phyloP scores from a whole-genome alignment of 2,888 invertebrate genomes.

The Drosophila infuscata region DNA sequence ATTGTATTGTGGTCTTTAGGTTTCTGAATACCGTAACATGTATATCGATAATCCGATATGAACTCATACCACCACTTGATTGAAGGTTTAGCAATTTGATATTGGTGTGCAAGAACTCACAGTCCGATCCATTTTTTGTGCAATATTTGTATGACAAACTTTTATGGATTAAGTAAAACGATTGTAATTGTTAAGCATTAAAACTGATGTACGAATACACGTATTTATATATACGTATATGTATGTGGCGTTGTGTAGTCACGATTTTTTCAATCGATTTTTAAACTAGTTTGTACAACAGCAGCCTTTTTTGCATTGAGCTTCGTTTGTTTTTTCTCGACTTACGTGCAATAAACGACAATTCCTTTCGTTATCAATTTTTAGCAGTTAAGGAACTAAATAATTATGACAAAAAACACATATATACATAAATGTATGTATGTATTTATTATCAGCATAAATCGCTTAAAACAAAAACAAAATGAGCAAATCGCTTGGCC shows the following conservation, averaged over 20 bases:
- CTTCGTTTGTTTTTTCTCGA: slow-evolving; percentile 69
- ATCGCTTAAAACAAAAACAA: slow-evolving; percentile 39
- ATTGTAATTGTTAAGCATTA: slow-evolving; percentile 60
- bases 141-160: slow-evolving; percentile 82
- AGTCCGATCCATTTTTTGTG: slow-evolving; percentile 82
- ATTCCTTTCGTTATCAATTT: slow-evolving; percentile 70
- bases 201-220: slow-evolving; percentile 40
- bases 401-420: slow-evolving; percentile 14
- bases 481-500: slow-evolving; percentile 47
- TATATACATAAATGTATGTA: slow-evolving; percentile 35
- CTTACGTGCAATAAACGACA: slow-evolving; percentile 72
- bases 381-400: slow-evolving; percentile 47
- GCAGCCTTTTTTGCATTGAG: slow-evolving; percentile 78
- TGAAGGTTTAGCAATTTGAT: slow-evolving; percentile 70
- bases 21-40: slow-evolving; percentile 67
- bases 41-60: slow-evolving; percentile 23
- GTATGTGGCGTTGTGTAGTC: slow-evolving; percentile 14
- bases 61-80: slow-evolving; percentile 78
- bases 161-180: slow-evolving; percentile 73
- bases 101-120: slow-evolving; percentile 69
- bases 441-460: slow-evolving; percentile 40
- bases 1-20: slow-evolving; percentile 75
- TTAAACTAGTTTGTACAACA: slow-evolving; percentile 75
- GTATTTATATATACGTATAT: slow-evolving; percentile 26
- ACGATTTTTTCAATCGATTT: slow-evolving; percentile 59